Base-by-base conservation (phyloP, 2,888 invertebrate genomes). In the Slavum lentiscoides region DNA sequence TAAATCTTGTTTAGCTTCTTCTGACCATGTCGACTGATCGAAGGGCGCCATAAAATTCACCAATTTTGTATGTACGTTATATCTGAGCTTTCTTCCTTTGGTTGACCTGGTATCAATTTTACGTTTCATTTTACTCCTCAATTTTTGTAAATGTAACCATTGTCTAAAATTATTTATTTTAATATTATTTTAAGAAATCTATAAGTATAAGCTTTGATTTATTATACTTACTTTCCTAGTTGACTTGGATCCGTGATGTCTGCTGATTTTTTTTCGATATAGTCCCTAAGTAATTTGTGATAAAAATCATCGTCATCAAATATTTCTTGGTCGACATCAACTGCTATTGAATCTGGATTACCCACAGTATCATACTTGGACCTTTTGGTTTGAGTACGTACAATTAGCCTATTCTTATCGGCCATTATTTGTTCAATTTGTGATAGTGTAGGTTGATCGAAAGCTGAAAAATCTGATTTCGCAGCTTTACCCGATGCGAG, bases 261-360 rank as follows among this genome's bases (percentile, higher is more conserved):
- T 5, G 92, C 91, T 0, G 95, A 92, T 87, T 97, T 97, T 83
- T 92, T 92, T 86, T 98, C 96, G 83, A 98, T 97, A 61, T 98
- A 88, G 86, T 98, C 97, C 83, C 95, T 89, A 66, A 98, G 88
- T 77, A 97, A 88, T 85, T 96, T 95, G 87, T 97, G 97, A 87
- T 98, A 98, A 86, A 98, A 98, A 86, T 98, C 98, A 85, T 94
- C 94, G 85, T 98, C 98, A 86, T 98, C 97, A 88, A 95, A 98
- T 85, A 98, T 94, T 87, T 98, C 94, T 0, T 89, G 85, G 85
- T 94, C 92, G 83, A 91, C 90, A 84, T 92, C 91, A 84, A 90
- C 90, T 82, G 75, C 74, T 23, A 68, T 49, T 43, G 82, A 72
- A 68, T 73, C 43, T 39, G 67, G 66, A 85, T 91, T 90, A 0